These are phyloP conservation scores for Penaeus japonicus DNA, from an alignment of 1,140 invertebrate genomes.

Conservation along the genomic window DNA sequence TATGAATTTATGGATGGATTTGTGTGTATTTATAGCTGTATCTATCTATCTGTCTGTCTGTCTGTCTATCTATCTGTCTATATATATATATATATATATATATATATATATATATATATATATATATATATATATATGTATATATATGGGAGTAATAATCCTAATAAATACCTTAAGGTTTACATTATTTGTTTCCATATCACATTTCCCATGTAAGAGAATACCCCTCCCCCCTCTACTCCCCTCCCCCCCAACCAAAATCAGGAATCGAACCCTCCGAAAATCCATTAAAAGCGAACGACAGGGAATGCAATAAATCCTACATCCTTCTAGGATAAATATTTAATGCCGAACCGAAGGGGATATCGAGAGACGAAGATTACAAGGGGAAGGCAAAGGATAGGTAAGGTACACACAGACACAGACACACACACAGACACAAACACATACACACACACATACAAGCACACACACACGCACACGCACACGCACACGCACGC, in stretches of 20 bases:
- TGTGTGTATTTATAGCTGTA: too few species aligned
- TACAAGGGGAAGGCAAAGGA: too few species aligned
- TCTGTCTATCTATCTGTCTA: neutral
- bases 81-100: neutral
- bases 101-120: neutral
- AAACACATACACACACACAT: slow-evolving; percentile 23
- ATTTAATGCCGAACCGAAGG: neutral
- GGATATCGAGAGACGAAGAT: neutral
- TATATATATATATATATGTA: neutral
- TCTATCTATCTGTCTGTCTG: too few species aligned
- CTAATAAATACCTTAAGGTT: neutral
- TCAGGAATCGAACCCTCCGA: too few species aligned
- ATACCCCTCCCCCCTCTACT: too few species aligned
- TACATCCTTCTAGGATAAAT: neutral
- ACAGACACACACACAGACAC: slow-evolving; percentile 1
- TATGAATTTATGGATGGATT: neutral
- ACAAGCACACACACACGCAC: slow-evolving; percentile 11
- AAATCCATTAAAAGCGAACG: too few species aligned
- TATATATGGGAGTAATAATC: neutral
- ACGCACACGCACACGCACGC: neutral
- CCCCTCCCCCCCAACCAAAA: too few species aligned
- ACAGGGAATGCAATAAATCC: too few species aligned
- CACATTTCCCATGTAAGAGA: too few species aligned
- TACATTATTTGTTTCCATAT: neutral
- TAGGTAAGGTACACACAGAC: neutral